Evolutionary conservation across 2,888 invertebrate genomes (phyloP).

Genomic region (Theodoxus fluviatilis): DNA sequence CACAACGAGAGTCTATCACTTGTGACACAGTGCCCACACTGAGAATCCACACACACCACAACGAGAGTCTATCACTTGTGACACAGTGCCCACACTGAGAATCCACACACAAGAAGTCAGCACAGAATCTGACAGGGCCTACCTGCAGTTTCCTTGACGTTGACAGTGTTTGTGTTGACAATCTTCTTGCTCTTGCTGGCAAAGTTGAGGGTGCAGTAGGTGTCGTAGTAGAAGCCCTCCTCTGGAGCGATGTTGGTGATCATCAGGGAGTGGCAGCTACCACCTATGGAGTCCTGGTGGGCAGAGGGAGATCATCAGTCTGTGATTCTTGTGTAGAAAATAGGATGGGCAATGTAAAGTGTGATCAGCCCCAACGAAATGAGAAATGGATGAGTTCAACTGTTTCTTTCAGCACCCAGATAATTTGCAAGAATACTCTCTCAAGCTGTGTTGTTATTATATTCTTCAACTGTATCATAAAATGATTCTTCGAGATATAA

Average conservation of each 20-base stretch:
- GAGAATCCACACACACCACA: neutral
- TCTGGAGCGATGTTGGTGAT: slow-evolving; percentile 61
- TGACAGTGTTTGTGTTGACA: slow-evolving; percentile 53
- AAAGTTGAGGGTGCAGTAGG: slow-evolving; percentile 61
- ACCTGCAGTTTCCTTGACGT: slow-evolving; percentile 23
- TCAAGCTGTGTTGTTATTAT: too few species aligned
- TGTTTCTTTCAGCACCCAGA: too few species aligned
- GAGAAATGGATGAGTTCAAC: too few species aligned
- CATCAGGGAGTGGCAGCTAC: slow-evolving; percentile 57
- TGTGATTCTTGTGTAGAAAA: too few species aligned
- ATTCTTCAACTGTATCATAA: too few species aligned
- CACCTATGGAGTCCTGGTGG: slow-evolving; percentile 62
- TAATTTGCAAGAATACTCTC: too few species aligned
- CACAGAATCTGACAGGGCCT: neutral
- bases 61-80: too few species aligned
- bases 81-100: too few species aligned
- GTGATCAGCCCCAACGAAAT: too few species aligned
- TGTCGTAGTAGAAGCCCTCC: slow-evolving; percentile 56
- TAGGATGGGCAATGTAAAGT: too few species aligned
- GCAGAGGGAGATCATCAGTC: too few species aligned
- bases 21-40: neutral
- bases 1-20: neutral
- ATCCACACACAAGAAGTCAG: neutral
- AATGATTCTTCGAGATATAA: too few species aligned
- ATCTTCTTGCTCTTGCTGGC: slow-evolving; percentile 61